Conservation (phyloP, 2,113 vertebrate genomes). For the Centrocercus urophasianus region DNA sequence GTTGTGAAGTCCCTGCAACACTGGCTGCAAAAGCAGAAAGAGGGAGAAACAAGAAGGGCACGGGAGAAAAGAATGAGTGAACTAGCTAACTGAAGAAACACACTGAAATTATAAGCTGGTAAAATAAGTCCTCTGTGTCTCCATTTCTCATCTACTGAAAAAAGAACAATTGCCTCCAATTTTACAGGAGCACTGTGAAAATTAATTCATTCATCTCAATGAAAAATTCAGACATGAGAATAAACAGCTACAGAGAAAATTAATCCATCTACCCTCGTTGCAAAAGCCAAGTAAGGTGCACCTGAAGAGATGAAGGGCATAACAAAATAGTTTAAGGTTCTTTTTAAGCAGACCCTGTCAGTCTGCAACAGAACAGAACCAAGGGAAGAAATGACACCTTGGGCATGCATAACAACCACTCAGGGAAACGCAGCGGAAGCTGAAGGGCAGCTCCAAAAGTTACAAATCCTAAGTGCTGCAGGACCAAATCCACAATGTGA, state of each 20-base stretch:
- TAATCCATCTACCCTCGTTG: neutral
- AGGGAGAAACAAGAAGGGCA: neutral
- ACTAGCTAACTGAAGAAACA: neutral
- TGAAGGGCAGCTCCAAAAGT: neutral
- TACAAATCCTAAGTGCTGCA: neutral
- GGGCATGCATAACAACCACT: accelerated
- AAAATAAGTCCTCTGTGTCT: neutral
- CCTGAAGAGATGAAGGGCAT: neutral
- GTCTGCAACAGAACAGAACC: neutral
- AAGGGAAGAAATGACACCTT: accelerated
- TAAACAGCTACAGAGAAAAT: slow-evolving; percentile 30
- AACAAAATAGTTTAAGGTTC: neutral
- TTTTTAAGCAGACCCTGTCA: neutral
- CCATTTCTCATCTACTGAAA: neutral
- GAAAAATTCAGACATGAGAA: neutral
- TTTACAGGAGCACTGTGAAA: neutral
- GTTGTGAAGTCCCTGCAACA: neutral
- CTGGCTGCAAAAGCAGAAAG: neutral
- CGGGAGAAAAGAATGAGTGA: neutral
- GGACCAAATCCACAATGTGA: neutral
- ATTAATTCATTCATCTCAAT: neutral
- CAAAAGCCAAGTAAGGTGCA: neutral
- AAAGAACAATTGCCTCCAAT: neutral
- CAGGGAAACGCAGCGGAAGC: neutral
- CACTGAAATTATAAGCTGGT: neutral